Evolutionary conservation across 1,140 invertebrate species (phyloP), one percentile per base, ranked within the genome.

Genomic region (Hyles euphorbiae): DNA sequence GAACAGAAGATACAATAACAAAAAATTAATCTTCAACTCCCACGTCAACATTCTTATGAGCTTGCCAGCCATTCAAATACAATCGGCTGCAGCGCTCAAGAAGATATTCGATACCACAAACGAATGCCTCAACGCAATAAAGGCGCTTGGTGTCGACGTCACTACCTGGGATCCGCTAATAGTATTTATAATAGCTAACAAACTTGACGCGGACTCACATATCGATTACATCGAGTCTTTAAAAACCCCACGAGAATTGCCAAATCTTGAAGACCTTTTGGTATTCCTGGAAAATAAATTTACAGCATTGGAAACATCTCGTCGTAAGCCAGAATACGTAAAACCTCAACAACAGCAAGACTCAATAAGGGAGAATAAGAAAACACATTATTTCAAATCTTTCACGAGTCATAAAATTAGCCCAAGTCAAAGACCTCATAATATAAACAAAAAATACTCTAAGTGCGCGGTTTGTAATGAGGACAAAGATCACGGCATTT

Each of bases 1-100:
- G 33, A 65, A 58, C 12, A 57, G 65, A 6, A 47, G 65, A 34
- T 67, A 58, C 36, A 33, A 63, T 12, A 71, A 71, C 40, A 55
- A 33, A 6, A 62, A 53, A 45, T 10, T 63, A 2, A 62, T 67
- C 40, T 65, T 71, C 34, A 61, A 12, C 2, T 53, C 65, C 10
- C 62, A 65, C 34, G 33, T 71, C 9, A 56, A 71, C 33, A 61
- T 46, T 8, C 5, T 71, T 1, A n/a, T 65, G 12, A 53, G 54
- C 34, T 10, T 65, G 7, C 59, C 65, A 1, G 43, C 6, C 5
- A 56, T 71, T 34, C 69, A 68, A 34, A 58, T 68, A 33, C 62
- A 60, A 55, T 53, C 55, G 3, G 33, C 47, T 5, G 7, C 12
- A 7, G 10, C 22, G 0, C 52, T 65, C 1, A 66, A 66, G 22